These are phyloP conservation scores for Eristalinus aeneus DNA, from an alignment of 2,888 invertebrate genomes.

Conservation along the genomic window DNA sequence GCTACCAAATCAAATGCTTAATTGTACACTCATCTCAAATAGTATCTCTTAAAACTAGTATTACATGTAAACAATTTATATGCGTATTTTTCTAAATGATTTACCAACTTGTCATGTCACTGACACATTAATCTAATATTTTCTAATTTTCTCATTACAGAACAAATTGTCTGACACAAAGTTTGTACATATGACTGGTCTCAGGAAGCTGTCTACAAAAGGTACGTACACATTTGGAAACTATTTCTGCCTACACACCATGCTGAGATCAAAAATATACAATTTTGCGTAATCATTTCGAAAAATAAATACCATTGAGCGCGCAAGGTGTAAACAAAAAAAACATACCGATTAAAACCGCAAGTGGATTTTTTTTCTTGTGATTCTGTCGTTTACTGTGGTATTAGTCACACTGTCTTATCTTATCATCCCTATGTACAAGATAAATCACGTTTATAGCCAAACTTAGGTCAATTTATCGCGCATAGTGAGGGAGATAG, in stretches of 20 bases:
- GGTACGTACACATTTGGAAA: constrained; percentile 21
- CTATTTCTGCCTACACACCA: background rate
- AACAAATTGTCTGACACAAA: constrained; percentile 28
- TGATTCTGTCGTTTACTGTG: constrained; percentile 14
- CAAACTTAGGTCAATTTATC: constrained; percentile 53
- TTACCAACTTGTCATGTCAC: background rate
- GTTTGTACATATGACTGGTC: constrained; percentile 63
- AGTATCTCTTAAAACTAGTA: background rate
- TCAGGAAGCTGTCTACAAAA: constrained; percentile 61
- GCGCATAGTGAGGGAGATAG: constrained; percentile 20
- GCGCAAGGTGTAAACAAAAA: constrained; percentile 6
- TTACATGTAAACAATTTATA: background rate
- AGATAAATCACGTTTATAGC: constrained; percentile 61
- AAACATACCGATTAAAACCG: constrained; percentile 24
- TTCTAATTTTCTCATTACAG: constrained; percentile 23
- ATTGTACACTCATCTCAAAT: background rate
- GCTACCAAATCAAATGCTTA: background rate
- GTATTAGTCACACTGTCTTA: constrained; percentile 50
- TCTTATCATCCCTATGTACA: constrained; percentile 54
- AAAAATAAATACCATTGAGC: background rate
- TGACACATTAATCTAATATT: background rate
- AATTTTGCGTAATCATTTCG: constrained; percentile 26
- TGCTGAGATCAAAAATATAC: background rate
- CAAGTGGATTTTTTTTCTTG: constrained; percentile 9
- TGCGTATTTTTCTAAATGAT: background rate